Percentiles rank a stretch among this genome's conserved stretches.
Conservation (phyloP, 2,113 vertebrate species). For the Microcebus tavaratra region DNA sequence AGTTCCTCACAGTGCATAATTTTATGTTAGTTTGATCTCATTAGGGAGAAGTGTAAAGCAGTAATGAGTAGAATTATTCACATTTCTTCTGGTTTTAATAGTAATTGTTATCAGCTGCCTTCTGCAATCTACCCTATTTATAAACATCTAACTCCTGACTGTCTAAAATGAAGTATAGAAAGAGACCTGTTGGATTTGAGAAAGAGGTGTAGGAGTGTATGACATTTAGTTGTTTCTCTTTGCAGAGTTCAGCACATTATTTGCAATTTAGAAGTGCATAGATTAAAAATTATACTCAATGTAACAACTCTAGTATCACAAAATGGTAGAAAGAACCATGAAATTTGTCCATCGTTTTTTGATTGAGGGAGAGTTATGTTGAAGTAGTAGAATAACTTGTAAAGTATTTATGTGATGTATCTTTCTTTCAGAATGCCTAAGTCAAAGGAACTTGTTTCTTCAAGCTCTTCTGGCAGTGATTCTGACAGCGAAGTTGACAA, state of each 20-base stretch:
- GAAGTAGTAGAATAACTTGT: background rate
- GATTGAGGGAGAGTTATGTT: background rate
- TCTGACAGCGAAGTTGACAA: slow-evolving; percentile 97
- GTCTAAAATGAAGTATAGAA: background rate
- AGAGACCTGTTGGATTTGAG: background rate
- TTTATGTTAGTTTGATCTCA: background rate
- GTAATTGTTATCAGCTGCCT: background rate
- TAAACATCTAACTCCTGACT: background rate
- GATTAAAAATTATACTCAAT: background rate
- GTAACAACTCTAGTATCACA: background rate
- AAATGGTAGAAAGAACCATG: background rate
- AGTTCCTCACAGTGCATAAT: background rate
- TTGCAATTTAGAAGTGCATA: background rate
- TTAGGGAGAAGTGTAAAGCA: background rate
- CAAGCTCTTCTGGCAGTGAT: slow-evolving; percentile 95
- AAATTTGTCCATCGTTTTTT: background rate
- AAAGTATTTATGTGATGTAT: slow-evolving; percentile 44
- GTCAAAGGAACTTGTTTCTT: slow-evolving; percentile 96
- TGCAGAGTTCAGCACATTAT: background rate
- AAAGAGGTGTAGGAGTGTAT: background rate
- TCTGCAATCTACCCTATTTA: background rate
- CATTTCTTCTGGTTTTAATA: slow-evolving; percentile 17
- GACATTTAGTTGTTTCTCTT: slow-evolving; percentile 17
- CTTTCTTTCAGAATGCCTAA: slow-evolving; percentile 94
- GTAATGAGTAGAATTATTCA: background rate